A percentile compares a stretch with the other conserved stretches of the same genome.
phyloP scores from a whole-genome alignment of 2,113 vertebrate genomes.

The Pseudorasbora parva region DNA sequence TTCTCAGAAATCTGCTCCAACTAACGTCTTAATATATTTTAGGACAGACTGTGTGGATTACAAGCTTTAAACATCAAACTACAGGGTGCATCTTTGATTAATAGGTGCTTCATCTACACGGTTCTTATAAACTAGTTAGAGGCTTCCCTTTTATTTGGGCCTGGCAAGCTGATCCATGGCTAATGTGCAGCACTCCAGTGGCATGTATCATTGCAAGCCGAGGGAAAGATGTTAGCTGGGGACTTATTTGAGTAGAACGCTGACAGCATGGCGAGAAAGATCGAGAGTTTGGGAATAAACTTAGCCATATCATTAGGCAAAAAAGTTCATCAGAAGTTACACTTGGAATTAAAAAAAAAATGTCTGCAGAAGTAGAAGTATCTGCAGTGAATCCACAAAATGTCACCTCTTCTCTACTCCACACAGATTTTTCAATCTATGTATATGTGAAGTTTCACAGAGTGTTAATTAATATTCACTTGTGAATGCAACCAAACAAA shows the following conservation, averaged over 20 bases:
- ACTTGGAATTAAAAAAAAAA: slow-evolving; percentile 1
- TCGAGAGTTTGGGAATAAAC: slow-evolving; percentile 40
- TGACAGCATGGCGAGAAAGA: slow-evolving; percentile 50
- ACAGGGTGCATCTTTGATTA: slow-evolving; percentile 39
- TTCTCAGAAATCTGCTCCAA: not conserved
- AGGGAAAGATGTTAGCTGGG: not conserved
- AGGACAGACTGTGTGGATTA: slow-evolving; percentile 16
- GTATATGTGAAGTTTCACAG: not conserved
- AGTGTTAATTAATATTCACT: not conserved
- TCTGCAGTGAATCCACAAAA: not conserved
- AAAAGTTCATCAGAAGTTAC: slow-evolving; percentile 27
- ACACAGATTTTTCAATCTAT: not conserved
- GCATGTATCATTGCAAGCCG: slow-evolving; percentile 34
- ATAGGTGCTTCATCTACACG: slow-evolving; percentile 39
- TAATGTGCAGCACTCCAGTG: slow-evolving; percentile 51
- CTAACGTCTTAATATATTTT: not conserved
- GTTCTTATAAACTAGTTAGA: slow-evolving; percentile 45
- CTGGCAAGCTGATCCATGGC: slow-evolving; percentile 50
- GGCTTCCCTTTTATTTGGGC: not conserved
- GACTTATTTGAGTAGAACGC: slow-evolving; percentile 24
- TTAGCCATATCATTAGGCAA: slow-evolving; percentile 50
- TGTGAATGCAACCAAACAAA: not conserved
- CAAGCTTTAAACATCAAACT: slow-evolving; percentile 34
- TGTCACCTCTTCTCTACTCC: not conserved
- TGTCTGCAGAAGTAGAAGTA: not conserved